These are phyloP conservation scores for Marmota flaviventris DNA, from an alignment of 2,113 vertebrate genomes.

Conservation along the genomic window DNA sequence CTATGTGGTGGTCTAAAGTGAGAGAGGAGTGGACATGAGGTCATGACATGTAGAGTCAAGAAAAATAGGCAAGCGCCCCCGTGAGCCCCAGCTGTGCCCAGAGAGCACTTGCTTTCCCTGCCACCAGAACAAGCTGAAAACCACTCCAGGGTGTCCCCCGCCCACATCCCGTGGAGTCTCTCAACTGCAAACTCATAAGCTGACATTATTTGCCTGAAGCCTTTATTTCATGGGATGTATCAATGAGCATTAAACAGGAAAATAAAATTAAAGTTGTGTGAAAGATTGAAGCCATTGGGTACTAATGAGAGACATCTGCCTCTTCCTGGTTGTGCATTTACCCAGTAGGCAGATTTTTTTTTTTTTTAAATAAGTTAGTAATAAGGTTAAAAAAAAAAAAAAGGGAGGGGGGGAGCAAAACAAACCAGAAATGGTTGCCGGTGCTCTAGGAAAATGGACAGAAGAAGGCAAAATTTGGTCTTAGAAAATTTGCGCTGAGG, in stretches of 20 bases:
- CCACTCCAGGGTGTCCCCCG: not conserved
- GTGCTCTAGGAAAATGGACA: too few relatives aligned
- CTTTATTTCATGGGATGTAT: conserved; percentile 80
- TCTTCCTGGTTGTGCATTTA: conserved; percentile 70
- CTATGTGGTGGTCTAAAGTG: too few relatives aligned
- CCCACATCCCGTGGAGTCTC: not conserved
- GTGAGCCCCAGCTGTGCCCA: too few relatives aligned
- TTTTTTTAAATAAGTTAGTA: too few relatives aligned
- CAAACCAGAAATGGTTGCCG: too few relatives aligned
- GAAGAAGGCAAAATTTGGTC: too few relatives aligned
- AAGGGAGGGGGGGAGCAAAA: too few relatives aligned
- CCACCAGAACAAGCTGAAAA: not conserved
- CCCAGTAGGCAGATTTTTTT: conserved; percentile 25
- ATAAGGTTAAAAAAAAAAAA: too few relatives aligned
- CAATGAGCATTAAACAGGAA: conserved; percentile 72
- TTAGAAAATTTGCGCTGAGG: too few relatives aligned
- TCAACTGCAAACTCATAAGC: conserved; percentile 66
- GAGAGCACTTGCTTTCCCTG: not conserved
- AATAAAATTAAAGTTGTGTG: conserved; percentile 83
- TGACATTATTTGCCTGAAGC: conserved; percentile 75
- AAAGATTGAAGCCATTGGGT: conserved; percentile 79
- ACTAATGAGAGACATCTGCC: conserved; percentile 86
- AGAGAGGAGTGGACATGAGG: not conserved
- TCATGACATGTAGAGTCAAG: too few relatives aligned
- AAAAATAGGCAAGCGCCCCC: too few relatives aligned